phyloP scores from a whole-genome alignment of 2,888 invertebrate genomes.

The Mylabris sibirica region DNA sequence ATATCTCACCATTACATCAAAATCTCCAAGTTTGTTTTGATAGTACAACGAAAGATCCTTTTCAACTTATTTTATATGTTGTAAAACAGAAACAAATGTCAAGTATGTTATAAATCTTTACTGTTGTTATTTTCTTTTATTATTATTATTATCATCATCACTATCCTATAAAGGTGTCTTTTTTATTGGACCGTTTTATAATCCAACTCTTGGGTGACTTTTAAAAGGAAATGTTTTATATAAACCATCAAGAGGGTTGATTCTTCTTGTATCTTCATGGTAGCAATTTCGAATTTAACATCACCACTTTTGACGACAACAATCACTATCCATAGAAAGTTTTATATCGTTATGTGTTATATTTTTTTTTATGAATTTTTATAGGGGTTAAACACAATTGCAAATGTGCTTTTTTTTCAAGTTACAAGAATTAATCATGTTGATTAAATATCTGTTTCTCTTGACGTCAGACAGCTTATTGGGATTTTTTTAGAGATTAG shows the following conservation, averaged over 20 bases:
- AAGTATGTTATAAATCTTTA: conserved; percentile 49
- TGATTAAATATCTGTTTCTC: neutral
- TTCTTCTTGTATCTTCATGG: conserved; percentile 50
- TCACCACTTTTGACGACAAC: conserved; percentile 1
- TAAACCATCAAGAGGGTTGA: conserved; percentile 53
- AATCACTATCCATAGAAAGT: conserved; percentile 6
- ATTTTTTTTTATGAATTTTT: neutral
- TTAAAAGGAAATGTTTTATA: conserved; percentile 55
- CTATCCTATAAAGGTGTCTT: conserved; percentile 53
- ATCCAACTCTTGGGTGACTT: conserved; percentile 54
- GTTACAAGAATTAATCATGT: neutral
- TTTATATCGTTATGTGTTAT: neutral
- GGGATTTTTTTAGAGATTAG: neutral
- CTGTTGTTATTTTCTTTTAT: conserved; percentile 8
- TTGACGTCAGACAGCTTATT: neutral
- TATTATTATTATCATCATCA: conserved; percentile 3
- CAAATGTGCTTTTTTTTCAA: neutral
- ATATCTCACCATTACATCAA: neutral
- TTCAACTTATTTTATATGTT: conserved; percentile 44
- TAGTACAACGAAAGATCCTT: conserved; percentile 11
- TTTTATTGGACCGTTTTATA: conserved; percentile 56
- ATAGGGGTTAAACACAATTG: neutral
- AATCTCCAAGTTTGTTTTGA: neutral
- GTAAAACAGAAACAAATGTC: conserved; percentile 52
- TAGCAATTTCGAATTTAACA: conserved; percentile 51